Evolutionary conservation across 2,113 vertebrate species (phyloP), one percentile per base, ranked within the genome.

Genomic region (Menidia beryllina): DNA sequence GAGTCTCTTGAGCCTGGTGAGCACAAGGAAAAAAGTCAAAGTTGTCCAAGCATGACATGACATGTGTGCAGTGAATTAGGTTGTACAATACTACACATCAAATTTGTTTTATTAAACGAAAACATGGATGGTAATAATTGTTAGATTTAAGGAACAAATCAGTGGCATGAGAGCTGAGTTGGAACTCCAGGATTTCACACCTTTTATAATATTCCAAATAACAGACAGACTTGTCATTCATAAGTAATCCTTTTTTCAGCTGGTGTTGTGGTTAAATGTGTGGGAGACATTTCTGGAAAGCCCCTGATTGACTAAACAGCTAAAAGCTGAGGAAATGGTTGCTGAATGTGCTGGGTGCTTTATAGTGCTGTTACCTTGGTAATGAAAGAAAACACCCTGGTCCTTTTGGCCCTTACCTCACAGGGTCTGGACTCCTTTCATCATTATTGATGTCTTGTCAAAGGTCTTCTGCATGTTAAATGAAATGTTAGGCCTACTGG

Each of bases 1-100:
- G 91, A 93, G 65, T 91, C 94, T 27, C 83, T 96, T 84, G 96
- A 96, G 84, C 95, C 96, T 86, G 97, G 97, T 99, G 87, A 89
- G 92, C 21, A 27, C 25, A 2, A 60, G 20, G 36, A 62, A 34
- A 68, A 72, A 7, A 47, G 36, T 41, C 11, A 24, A 8, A 69
- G 24, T 48, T 56, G 69, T 56, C 4, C 21, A 63, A n/a, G 21
- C 20, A 20, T 60, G 56, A 52, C 19, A 49, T 72, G 27, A 43
- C 56, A 1, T 15, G 27, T 14, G 24, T 30, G 36, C 26, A 21
- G 26, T 4, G 21, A 17, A 17, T 23, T 39, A 26, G 26, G 2
- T 21, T 52, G 14, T 61, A 14, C 4, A 48, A 39, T 0, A 49
- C n/a, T 4, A 19, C 5, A 54, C 7, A 65, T 52, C 26, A 64